A percentile compares a stretch with the other conserved stretches of the same genome.
phyloP scores from a whole-genome alignment of 2,888 invertebrate species.

The Platerodrilus igneus region DNA sequence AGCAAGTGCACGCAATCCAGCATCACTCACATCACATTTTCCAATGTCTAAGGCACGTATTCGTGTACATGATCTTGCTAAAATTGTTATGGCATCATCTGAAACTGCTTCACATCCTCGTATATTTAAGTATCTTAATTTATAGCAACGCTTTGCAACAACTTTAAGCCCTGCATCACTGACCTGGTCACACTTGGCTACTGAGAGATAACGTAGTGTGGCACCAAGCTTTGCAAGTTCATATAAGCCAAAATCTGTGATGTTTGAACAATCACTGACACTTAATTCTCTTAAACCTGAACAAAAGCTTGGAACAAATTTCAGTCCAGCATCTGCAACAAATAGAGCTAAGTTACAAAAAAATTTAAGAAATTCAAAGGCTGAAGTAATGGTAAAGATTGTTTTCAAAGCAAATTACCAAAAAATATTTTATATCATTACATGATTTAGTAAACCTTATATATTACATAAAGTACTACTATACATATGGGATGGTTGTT shows the following conservation, averaged over 20 bases:
- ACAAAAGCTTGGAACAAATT: conserved; percentile 88
- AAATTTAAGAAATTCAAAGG: conserved; percentile 1
- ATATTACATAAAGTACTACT: no score
- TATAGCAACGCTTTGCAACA: conserved; percentile 82
- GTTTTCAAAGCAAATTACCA: no score
- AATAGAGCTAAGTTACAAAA: conserved; percentile 17
- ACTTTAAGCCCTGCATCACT: conserved; percentile 87
- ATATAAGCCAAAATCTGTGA: conserved; percentile 87
- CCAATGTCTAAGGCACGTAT: conserved; percentile 85
- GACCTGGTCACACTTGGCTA: conserved; percentile 90
- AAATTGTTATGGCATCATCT: conserved; percentile 84
- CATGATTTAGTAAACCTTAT: no score
- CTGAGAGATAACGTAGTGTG: conserved; percentile 85
- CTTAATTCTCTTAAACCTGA: conserved; percentile 77
- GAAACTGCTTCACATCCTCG: conserved; percentile 90
- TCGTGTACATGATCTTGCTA: conserved; percentile 81
- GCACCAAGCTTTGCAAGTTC: conserved; percentile 85
- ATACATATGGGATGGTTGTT: no score
- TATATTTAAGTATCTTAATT: conserved; percentile 83
- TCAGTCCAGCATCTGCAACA: conserved; percentile 77
- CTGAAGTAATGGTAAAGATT: not conserved
- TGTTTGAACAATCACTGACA: conserved; percentile 83
- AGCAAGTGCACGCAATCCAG: conserved; percentile 79
- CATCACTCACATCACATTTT: conserved; percentile 90
- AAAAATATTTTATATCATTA: no score